Conservation (phyloP, 2,888 invertebrate genomes). For the Scaeva pyrastri region DNA sequence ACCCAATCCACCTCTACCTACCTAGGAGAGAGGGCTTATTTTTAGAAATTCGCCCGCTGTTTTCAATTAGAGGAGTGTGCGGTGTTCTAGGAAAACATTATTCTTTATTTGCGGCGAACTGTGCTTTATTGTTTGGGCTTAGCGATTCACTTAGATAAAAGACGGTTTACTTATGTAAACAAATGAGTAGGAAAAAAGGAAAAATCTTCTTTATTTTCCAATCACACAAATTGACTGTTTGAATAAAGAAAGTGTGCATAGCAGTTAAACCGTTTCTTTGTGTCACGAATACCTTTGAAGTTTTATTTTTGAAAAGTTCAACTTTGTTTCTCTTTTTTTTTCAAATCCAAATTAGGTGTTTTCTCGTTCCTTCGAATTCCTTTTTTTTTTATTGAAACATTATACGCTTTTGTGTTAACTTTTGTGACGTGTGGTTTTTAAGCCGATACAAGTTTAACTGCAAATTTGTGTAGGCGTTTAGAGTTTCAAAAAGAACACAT, state of each 20-base stretch:
- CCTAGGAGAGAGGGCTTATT: constrained; percentile 25
- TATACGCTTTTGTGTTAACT: too few species aligned
- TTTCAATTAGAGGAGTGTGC: constrained; percentile 41
- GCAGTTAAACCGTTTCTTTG: too few species aligned
- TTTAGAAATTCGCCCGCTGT: constrained; percentile 38
- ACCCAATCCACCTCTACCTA: background rate
- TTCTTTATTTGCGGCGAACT: constrained; percentile 1
- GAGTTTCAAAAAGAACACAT: too few species aligned
- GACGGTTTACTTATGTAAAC: background rate
- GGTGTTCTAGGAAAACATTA: constrained; percentile 1
- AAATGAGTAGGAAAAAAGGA: background rate
- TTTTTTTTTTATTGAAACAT: too few species aligned
- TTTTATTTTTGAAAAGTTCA: background rate
- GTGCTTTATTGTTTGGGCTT: constrained; percentile 29
- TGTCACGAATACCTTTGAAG: background rate
- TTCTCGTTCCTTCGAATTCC: too few species aligned
- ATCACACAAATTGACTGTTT: constrained; percentile 6
- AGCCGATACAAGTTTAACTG: too few species aligned
- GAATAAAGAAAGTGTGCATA: background rate
- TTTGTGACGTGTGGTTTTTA: too few species aligned
- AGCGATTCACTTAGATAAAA: background rate
- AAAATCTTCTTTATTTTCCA: constrained; percentile 2
- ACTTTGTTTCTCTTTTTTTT: too few species aligned
- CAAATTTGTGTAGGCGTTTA: too few species aligned
- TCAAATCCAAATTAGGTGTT: too few species aligned